Evolutionary conservation across 2,797 vertebrate species (phyloP).

Genomic region (Sebastes elongatus): DNA sequence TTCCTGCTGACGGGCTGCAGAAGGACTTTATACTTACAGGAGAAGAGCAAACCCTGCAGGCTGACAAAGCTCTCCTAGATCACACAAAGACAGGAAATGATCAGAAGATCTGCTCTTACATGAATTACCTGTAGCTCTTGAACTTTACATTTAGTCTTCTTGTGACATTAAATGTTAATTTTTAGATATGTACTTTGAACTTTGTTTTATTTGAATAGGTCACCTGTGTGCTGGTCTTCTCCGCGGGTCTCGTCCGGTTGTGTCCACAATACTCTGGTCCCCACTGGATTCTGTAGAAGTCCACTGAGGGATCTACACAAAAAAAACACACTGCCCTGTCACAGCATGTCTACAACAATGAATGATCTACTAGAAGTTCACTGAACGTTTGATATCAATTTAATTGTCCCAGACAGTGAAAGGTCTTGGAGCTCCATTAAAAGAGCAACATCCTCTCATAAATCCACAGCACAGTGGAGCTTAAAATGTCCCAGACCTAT

Average conservation of each 20-base stretch:
- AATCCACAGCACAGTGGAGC: too few species aligned
- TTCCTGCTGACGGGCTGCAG: slow-evolving; percentile 83
- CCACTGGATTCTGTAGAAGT: slow-evolving; percentile 89
- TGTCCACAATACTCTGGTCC: slow-evolving; percentile 85
- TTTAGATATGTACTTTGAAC: too few species aligned
- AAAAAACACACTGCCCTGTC: too few species aligned
- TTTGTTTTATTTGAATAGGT: not conserved
- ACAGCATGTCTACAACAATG: too few species aligned
- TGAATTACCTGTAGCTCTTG: not conserved
- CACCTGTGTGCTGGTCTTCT: slow-evolving; percentile 86
- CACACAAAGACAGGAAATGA: not conserved
- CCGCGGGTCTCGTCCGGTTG: slow-evolving; percentile 81
- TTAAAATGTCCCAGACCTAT: too few species aligned
- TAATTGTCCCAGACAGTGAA: too few species aligned
- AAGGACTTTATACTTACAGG: slow-evolving; percentile 92
- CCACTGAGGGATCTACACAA: slow-evolving; percentile 75
- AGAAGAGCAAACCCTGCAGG: slow-evolving; percentile 87
- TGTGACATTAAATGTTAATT: not conserved
- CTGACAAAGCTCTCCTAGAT: slow-evolving; percentile 87
- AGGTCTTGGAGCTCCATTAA: too few species aligned
- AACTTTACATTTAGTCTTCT: not conserved
- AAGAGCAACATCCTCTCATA: too few species aligned
- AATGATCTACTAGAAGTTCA: too few species aligned
- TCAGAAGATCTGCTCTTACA: not conserved
- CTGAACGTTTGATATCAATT: too few species aligned